These are phyloP conservation scores for Argyrosomus japonicus DNA, from an alignment of 2,113 vertebrate species.

Conservation along the genomic window DNA sequence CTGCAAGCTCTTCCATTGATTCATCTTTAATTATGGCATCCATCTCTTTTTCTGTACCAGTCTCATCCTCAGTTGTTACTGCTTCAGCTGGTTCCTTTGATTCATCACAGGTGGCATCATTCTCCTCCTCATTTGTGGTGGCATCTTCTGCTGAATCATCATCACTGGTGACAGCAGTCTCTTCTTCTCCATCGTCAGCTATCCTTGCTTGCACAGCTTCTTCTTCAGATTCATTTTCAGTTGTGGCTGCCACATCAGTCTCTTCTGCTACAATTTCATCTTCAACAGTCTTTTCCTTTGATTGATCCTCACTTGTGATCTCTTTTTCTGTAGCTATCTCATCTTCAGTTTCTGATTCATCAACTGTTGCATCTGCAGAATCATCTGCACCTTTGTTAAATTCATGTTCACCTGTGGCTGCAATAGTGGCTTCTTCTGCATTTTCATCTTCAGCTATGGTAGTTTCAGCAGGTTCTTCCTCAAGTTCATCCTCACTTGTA, in stretches of 20 bases:
- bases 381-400: conserved; percentile 7
- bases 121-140: conserved; percentile 20
- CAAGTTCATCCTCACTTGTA: not conserved
- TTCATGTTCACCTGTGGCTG: conserved; percentile 4
- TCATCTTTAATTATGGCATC: not conserved
- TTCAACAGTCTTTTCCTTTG: conserved; percentile 13
- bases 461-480: not conserved
- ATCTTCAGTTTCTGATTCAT: conserved; percentile 12
- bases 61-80: not conserved
- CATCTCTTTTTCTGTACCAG: not conserved
- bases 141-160: conserved; percentile 7
- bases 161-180: conserved; percentile 24
- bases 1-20: not conserved
- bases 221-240: conserved; percentile 15
- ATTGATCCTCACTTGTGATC: conserved; percentile 23
- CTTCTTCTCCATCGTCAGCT: conserved; percentile 1
- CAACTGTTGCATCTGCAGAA: not conserved
- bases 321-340: not conserved
- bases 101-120: conserved; percentile 8
- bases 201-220: not conserved
- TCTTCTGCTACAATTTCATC: conserved; percentile 20
- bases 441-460: conserved; percentile 6
- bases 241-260: not conserved
- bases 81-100: conserved; percentile 8
- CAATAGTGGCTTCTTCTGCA: not conserved